phyloP scores from a whole-genome alignment of 1,140 invertebrate species.

The Pissodes strobi region DNA sequence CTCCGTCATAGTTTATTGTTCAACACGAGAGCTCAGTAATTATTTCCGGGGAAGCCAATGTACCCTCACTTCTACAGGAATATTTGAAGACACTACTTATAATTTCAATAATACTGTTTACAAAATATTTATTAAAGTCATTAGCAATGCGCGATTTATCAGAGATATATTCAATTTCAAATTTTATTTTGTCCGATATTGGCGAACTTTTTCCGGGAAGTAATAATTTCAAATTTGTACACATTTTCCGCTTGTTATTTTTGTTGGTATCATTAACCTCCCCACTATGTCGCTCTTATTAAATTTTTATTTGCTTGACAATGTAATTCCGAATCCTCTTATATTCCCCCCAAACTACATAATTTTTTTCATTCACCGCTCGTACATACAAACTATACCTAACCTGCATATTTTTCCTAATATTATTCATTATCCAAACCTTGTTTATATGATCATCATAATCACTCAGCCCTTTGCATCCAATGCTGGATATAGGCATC shows the following conservation, averaged over 20 bases:
- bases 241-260: neutral
- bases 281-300: neutral
- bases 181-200: neutral
- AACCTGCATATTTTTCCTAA: neutral
- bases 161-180: neutral
- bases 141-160: neutral
- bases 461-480: too few relatives aligned
- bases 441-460: too few relatives aligned
- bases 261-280: neutral
- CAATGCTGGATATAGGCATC: too few relatives aligned
- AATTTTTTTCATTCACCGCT: too few relatives aligned
- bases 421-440: constrained; percentile 4
- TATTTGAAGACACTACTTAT: neutral
- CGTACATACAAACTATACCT: too few relatives aligned
- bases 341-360: neutral
- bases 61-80: neutral
- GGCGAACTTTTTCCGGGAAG: too few relatives aligned
- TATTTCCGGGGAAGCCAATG: neutral
- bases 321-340: too few relatives aligned
- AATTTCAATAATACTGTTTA: too few relatives aligned
- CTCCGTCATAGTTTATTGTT: too few relatives aligned
- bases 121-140: neutral
- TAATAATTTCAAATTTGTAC: too few relatives aligned
- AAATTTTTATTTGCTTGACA: constrained; percentile 3
- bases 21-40: neutral